Evolutionary conservation across 2,113 vertebrate species (phyloP), one percentile per base, ranked within the genome.

Genomic region (Oryzias javanicus): DNA sequence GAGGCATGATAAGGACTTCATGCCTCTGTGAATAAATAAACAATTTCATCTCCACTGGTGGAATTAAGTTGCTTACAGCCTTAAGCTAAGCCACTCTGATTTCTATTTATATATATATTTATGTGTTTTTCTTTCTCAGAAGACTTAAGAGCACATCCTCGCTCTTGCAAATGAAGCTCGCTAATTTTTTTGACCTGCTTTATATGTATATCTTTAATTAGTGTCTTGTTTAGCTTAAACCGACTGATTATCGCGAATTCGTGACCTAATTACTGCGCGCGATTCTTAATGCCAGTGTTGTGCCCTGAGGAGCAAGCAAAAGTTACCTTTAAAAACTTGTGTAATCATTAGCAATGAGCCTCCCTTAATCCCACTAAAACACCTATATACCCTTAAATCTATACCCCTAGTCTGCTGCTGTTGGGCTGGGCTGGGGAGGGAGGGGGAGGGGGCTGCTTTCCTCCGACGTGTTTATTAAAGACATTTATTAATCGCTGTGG

Each of bases 141-240:
- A 77, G 83, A 91, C 89, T 92, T 90, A 91, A 93, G 91, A 91
- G 89, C 88, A 90, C 86, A 90, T 86, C 67, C 66, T 74, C 49
- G 70, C 72, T 75, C 80, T 75, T 89, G 90, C 88, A 91, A 92
- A 92, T 91, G 79, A 88, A 90, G 88, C 90, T 90, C 72, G 67
- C 76, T 49, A 49, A 50, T 74, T 87, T 89, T 89, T 91, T 89
- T 90, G 88, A 92, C 90, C 91, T 92, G 91, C 87, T 93, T 93
- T 92, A 91, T 91, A 92, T 93, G 89, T 92, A 91, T 92, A 93
- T 91, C 90, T 92, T 92, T 92, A 92, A 92, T 93, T 92, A 92
- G 90, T 90, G 89, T 90, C 89, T 91, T 93, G 91, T 92, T 93
- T 92, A 90, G 90, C 91, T 92, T 92, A 92, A 92, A 90, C 90